Evolutionary conservation across 2,888 invertebrate genomes (phyloP), one percentile per base, ranked within the genome.

Genomic region (Zeuzera pyrina): DNA sequence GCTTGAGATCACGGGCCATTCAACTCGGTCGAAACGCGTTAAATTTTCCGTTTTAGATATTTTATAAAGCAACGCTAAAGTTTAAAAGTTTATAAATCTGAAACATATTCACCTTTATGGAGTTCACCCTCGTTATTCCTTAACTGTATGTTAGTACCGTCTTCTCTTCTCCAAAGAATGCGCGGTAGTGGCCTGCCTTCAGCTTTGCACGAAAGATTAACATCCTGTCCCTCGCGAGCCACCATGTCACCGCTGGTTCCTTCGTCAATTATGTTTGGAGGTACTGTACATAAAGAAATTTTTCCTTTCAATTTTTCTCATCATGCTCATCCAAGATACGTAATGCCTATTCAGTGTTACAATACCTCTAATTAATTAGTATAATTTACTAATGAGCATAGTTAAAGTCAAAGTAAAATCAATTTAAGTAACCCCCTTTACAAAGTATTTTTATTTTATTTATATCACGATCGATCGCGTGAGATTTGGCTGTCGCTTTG

Each of bases 231-330:
- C 61, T 93, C 92, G 39, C 86, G 83, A 7, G 91, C 88, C 12
- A 90, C 87, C 33, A 91, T 71, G 59, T 92, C 92, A 1, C 91
- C 89, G 43, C 91, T 91, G 12, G 92, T 92, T 39, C 91, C 90
- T 49, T 89, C 87, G 57, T 91, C 89, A 33, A 91, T 83, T 51
- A 92, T 92, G 56, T 92, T 91, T 21, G 93, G 93, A 28, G 92
- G 91, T 30, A 92, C 93, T 92, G 85, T 44, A 79, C 30, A 36
- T 23, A 88, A 38, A 37, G 30, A 19, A 32, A 23, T 12, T 6
- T 8, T 10, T 8, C n/a, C n/a, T n/a, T n/a, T n/a, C n/a, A n/a
- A n/a, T n/a, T n/a, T n/a, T n/a, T n/a, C n/a, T n/a, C n/a, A n/a
- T n/a, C n/a, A n/a, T n/a, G n/a, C n/a, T n/a, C n/a, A n/a, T n/a